Evolutionary conservation across 2,113 vertebrate genomes (phyloP).

Genomic region (Epinephelus fuscoguttatus): DNA sequence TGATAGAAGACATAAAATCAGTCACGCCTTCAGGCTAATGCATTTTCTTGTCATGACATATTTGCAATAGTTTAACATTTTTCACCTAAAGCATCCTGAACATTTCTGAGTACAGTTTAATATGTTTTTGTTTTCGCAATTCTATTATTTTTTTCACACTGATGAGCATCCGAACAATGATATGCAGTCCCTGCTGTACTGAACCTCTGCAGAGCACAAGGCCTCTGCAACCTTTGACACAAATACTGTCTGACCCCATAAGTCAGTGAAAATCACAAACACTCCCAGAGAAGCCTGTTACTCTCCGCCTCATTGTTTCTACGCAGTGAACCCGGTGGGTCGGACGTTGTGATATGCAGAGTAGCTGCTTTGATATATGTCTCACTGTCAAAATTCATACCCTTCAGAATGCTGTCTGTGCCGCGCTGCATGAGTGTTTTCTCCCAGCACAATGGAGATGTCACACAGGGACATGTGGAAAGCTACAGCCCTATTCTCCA

Average conservation of each 20-base stretch:
- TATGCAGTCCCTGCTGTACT: neutral
- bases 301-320: slow-evolving; percentile 62
- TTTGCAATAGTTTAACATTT: neutral
- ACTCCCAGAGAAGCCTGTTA: slow-evolving; percentile 25
- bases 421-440: slow-evolving; percentile 65
- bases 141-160: neutral
- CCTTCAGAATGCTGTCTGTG: slow-evolving; percentile 51
- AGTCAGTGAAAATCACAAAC: slow-evolving; percentile 40
- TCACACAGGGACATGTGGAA: slow-evolving; percentile 67
- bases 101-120: neutral
- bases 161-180: neutral
- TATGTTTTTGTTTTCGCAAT: neutral
- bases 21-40: neutral
- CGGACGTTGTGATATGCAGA: slow-evolving; percentile 61
- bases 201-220: neutral
- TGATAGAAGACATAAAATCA: neutral
- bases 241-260: slow-evolving; percentile 42
- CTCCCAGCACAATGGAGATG: slow-evolving; percentile 72
- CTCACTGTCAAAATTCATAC: slow-evolving; percentile 69
- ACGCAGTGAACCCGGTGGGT: slow-evolving; percentile 45
- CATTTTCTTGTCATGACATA: neutral
- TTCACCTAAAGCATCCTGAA: neutral
- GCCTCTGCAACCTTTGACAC: slow-evolving; percentile 55
- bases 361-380: slow-evolving; percentile 68
- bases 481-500: slow-evolving; percentile 56